Evolutionary conservation across 2,113 vertebrate species (phyloP).

Genomic region (Mohoua ochrocephala): DNA sequence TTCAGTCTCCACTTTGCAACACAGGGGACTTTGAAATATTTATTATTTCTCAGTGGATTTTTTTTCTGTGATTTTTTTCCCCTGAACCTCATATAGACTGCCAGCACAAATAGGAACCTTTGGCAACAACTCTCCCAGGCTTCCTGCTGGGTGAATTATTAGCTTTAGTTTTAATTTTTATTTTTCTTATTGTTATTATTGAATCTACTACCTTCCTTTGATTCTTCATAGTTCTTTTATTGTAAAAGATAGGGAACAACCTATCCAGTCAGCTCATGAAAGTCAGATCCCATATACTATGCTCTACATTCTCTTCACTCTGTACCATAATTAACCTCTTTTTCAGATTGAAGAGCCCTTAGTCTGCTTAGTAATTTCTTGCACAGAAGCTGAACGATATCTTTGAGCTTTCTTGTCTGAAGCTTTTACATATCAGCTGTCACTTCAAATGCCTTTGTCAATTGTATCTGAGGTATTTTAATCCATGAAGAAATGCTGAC

Average conservation of each 20-base stretch:
- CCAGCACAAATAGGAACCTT: background rate
- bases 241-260: background rate
- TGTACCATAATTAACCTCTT: background rate
- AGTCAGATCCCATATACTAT: background rate
- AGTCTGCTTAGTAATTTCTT: background rate
- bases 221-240: background rate
- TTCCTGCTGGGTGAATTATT: background rate
- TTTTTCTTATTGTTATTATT: background rate
- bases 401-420: background rate
- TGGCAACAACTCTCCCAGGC: background rate
- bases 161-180: background rate
- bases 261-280: background rate
- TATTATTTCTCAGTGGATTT: background rate
- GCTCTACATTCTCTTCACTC: background rate
- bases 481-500: background rate
- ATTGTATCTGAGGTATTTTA: background rate
- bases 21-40: background rate
- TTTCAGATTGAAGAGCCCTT: background rate
- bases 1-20: background rate
- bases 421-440: background rate
- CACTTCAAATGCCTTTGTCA: background rate
- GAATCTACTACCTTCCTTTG: background rate
- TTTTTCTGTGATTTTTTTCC: background rate
- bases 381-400: background rate
- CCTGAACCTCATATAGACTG: background rate